Conservation (phyloP, 2,888 invertebrate genomes). For the Lepeophtheirus nordmannii region DNA sequence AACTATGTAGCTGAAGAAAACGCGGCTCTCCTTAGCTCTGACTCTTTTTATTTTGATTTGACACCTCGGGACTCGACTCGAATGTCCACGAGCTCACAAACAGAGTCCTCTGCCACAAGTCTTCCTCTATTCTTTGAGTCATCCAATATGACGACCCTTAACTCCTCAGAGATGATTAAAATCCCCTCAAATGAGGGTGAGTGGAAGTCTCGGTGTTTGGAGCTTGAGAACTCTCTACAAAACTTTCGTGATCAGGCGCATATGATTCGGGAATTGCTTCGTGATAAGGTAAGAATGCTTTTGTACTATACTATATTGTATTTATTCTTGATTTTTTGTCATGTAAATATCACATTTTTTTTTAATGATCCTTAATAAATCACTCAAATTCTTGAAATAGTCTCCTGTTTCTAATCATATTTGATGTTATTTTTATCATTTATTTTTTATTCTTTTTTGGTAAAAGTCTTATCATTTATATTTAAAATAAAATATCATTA, state of each 20-base stretch:
- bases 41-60: background rate
- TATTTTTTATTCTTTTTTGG: too few relatives aligned
- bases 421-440: too few relatives aligned
- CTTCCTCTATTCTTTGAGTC: slow-evolving; percentile 9
- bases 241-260: slow-evolving; percentile 71
- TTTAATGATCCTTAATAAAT: too few relatives aligned
- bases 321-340: too few relatives aligned
- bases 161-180: slow-evolving; percentile 7
- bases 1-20: background rate
- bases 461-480: too few relatives aligned
- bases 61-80: background rate
- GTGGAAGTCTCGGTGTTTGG: slow-evolving; percentile 76
- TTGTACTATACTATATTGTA: too few relatives aligned
- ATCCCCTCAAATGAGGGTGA: slow-evolving; percentile 39
- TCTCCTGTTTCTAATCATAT: too few relatives aligned
- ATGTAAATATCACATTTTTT: too few relatives aligned
- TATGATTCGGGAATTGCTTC: slow-evolving; percentile 66
- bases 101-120: background rate
- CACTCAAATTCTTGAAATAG: too few relatives aligned
- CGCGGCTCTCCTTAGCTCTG: background rate
- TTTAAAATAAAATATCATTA: too few relatives aligned
- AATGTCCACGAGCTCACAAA: too few relatives aligned
- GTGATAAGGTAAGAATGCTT: slow-evolving; percentile 56
- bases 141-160: background rate
- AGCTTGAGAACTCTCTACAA: slow-evolving; percentile 68